Evolutionary conservation across 2,113 vertebrate genomes (phyloP).

Genomic region (Fukomys damarensis): DNA sequence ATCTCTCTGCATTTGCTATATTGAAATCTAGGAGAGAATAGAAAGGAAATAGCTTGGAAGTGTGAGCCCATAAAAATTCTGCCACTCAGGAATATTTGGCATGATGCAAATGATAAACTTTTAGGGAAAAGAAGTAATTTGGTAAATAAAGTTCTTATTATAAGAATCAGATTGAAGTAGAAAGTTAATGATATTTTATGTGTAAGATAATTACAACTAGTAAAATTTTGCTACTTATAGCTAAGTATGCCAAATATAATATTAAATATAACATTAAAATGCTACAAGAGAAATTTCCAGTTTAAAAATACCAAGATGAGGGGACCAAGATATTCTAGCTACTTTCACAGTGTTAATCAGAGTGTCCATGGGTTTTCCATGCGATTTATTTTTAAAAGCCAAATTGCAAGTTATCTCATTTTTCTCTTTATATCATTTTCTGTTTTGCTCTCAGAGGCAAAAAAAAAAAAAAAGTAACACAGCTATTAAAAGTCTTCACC

Average conservation of each 20-base stretch:
- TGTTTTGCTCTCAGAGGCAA: not conserved
- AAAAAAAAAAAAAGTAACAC: not conserved
- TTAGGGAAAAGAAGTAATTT: not conserved
- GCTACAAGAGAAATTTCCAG: not conserved
- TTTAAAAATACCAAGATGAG: constrained; percentile 4
- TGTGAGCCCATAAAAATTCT: not conserved
- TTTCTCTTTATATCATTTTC: not conserved
- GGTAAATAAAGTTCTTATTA: constrained; percentile 24
- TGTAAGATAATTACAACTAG: not conserved
- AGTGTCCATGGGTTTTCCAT: not conserved
- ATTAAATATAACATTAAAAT: not conserved
- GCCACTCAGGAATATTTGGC: not conserved
- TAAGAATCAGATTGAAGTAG: not conserved
- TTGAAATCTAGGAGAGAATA: not conserved
- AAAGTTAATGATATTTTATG: not conserved
- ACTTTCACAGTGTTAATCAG: not conserved
- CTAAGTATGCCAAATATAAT: not conserved
- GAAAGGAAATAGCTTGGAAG: not conserved
- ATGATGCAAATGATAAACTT: not conserved
- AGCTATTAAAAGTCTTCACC: not conserved
- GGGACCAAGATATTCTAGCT: not conserved
- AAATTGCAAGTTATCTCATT: not conserved
- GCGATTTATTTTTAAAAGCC: not conserved
- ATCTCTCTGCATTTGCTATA: not conserved
- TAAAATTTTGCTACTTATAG: not conserved